Percentiles rank a stretch among this genome's conserved stretches.
These are phyloP conservation scores for Corvus cornix DNA, from an alignment of 2,113 vertebrate species.

Conservation along the genomic window DNA sequence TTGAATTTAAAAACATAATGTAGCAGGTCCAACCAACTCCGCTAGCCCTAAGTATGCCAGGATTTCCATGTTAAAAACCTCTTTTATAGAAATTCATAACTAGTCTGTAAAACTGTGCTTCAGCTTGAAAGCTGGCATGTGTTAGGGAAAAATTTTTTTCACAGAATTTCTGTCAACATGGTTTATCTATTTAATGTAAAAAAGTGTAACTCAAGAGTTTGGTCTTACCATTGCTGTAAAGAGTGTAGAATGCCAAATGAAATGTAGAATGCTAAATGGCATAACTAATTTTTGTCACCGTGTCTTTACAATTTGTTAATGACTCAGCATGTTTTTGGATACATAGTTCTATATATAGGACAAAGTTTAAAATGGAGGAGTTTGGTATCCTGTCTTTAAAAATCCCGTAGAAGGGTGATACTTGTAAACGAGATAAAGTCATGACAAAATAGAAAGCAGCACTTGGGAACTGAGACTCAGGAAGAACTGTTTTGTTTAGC, in stretches of 20 bases:
- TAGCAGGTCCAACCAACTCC: neutral
- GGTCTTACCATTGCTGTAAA: neutral
- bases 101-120: neutral
- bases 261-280: neutral
- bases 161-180: neutral
- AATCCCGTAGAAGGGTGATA: neutral
- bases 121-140: neutral
- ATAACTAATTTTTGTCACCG: neutral
- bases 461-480: neutral
- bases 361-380: neutral
- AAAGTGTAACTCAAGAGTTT: neutral
- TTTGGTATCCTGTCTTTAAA: neutral
- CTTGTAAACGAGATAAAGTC: neutral
- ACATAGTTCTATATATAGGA: neutral
- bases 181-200: neutral
- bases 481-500: neutral
- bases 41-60: neutral
- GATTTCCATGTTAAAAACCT: neutral
- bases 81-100: neutral
- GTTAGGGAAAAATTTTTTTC: neutral
- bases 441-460: neutral
- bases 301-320: neutral
- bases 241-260: neutral
- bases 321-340: neutral
- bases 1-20: conserved; percentile 6